Base-by-base conservation (phyloP, 2,797 vertebrate species). In the Crax fasciolata region DNA sequence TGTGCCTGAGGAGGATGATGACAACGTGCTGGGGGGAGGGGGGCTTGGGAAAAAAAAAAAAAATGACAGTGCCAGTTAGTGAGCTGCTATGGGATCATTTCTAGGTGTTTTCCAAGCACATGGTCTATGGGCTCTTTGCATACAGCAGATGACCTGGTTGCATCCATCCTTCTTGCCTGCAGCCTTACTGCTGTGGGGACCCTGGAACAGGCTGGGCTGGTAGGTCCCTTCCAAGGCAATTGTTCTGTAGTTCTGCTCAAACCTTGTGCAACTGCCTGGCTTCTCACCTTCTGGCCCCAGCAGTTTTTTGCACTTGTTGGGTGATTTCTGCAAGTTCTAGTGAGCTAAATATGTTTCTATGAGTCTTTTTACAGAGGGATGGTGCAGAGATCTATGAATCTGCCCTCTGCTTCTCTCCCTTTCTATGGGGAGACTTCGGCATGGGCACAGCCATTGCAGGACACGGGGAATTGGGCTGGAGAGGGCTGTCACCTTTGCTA, bases 1-100 rank as follows among this genome's bases (percentile, higher is more conserved):
- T 93, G 76, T 32, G 90, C 74, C 95, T 85, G 39, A 81, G 93
- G 96, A 96, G 81, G 39, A 90, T 0, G 68, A 96, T 97, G 97
- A 94, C 96, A 94, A 79, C 0, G n/a, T 21, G 78, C 63, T 52
- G 82, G 74, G 83, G 85, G 85, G 85, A 74, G 68, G 39, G 1
- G 54, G 32, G 75, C 82, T 76, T 72, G 86, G 91, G 78, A 89
- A 89, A 86, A 79, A 80, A 89, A 89, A 86, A 79, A 44, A 87
- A 91, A 93, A 93, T 81, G 55, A 68, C 83, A 73, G 30, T 17
- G 44, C 58, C 61, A 80, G 67, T 90, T 91, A 83, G 87, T 96
- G 93, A 96, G 93, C 94, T 78, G 55, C 84, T 90, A 35, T 16
- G 41, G 57, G 77, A 87, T 46, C 54, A 73, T 84, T 96, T 87